A percentile compares a stretch with the other conserved stretches of the same genome.
These are phyloP conservation scores for Stenolophus ochropezus DNA, from an alignment of 2,888 invertebrate genomes.

Conservation along the genomic window DNA sequence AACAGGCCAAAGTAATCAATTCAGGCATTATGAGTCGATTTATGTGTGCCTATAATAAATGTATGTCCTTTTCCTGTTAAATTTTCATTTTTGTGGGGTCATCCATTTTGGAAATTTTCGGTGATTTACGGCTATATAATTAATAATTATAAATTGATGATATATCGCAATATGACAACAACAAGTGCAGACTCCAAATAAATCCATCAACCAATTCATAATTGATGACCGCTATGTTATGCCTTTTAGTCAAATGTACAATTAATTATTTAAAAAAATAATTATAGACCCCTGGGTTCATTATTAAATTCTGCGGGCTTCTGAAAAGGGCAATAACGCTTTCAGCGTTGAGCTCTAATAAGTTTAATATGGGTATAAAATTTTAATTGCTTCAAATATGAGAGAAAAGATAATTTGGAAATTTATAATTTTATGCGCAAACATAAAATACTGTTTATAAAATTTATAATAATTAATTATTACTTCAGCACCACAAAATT, in stretches of 20 bases:
- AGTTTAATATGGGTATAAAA: neutral
- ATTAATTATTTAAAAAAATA: slow-evolving; percentile 29
- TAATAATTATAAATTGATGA: slow-evolving; percentile 39
- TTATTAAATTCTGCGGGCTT: neutral
- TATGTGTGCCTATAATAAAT: too few species aligned
- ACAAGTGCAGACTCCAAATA: neutral
- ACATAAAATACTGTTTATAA: too few species aligned
- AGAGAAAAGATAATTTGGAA: neutral
- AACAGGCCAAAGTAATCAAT: too few species aligned
- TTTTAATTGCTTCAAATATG: neutral
- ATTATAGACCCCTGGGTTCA: neutral
- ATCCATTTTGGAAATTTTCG: neutral
- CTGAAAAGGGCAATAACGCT: neutral
- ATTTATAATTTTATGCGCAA: neutral
- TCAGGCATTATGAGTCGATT: neutral
- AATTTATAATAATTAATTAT: too few species aligned
- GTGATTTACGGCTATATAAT: neutral
- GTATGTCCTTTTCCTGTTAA: too few species aligned
- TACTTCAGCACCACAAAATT: too few species aligned
- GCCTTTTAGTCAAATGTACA: slow-evolving; percentile 12
- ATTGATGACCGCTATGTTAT: slow-evolving; percentile 2
- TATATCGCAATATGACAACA: neutral
- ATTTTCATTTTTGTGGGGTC: neutral
- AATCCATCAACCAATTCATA: slow-evolving; percentile 24
- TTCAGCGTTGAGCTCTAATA: neutral